Evolutionary conservation across 2,113 vertebrate genomes (phyloP).

Genomic region (Heteronetta atricapilla): DNA sequence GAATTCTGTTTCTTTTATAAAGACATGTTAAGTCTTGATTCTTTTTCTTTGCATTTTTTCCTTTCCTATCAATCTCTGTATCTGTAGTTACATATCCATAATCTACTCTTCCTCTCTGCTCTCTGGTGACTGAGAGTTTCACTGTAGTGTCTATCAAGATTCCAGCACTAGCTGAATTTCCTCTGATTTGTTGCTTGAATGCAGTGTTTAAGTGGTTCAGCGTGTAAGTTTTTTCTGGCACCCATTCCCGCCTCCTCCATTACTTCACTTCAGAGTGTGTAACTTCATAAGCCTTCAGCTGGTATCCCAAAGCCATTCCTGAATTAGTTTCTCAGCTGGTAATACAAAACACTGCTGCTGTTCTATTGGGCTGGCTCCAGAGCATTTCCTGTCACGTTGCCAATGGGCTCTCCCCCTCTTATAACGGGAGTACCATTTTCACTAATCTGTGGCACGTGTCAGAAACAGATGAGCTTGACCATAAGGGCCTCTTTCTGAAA

Average conservation of each 20-base stretch:
- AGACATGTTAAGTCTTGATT: not conserved
- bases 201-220: conserved; percentile 20
- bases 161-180: not conserved
- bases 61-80: not conserved
- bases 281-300: conserved; percentile 42
- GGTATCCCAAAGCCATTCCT: conserved; percentile 31
- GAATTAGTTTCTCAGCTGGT: conserved; percentile 42
- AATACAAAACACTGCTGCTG: conserved; percentile 13
- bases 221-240: conserved; percentile 58
- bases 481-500: conserved; percentile 65
- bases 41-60: not conserved
- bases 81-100: not conserved
- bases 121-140: not conserved
- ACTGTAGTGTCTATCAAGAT: not conserved
- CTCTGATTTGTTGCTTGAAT: not conserved
- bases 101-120: not conserved
- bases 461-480: conserved; percentile 62
- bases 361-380: conserved; percentile 55
- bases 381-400: conserved; percentile 68
- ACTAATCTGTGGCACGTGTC: conserved; percentile 39
- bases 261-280: conserved; percentile 48
- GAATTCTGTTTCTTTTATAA: not conserved
- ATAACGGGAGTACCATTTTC: conserved; percentile 13
- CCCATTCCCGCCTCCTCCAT: conserved; percentile 29
- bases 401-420: conserved; percentile 57